A percentile compares a stretch with the other conserved stretches of the same genome.
phyloP scores from a whole-genome alignment of 2,888 invertebrate species.

The Tenthredo livida region DNA sequence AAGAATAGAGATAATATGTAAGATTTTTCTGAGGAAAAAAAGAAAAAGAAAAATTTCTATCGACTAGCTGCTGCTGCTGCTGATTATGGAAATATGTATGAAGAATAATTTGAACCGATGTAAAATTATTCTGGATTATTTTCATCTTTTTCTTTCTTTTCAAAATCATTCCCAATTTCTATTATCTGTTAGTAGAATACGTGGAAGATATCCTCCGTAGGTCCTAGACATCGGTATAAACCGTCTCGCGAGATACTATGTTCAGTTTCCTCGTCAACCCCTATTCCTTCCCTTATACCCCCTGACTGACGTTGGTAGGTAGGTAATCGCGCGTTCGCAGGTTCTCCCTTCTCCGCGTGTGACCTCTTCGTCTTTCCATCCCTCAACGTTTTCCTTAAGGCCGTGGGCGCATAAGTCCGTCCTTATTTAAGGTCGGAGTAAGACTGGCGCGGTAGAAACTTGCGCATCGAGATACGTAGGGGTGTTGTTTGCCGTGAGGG shows the following conservation, averaged over 20 bases:
- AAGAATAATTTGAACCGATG: not conserved
- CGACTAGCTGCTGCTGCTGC: not conserved
- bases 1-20: not conserved
- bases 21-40: not conserved
- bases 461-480: slow-evolving; percentile 60
- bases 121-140: not conserved
- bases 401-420: not conserved
- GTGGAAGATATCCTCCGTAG: not conserved
- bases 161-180: not conserved
- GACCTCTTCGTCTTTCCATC: slow-evolving; percentile 16
- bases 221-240: not conserved
- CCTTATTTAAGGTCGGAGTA: slow-evolving; percentile 23
- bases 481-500: slow-evolving; percentile 77
- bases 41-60: too few relatives aligned
- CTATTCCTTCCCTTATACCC: not conserved
- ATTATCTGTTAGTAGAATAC: not conserved
- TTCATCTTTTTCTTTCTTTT: too few relatives aligned
- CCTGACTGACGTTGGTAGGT: slow-evolving; percentile 8
- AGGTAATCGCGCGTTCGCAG: slow-evolving; percentile 50
- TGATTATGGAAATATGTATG: too few relatives aligned
- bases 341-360: slow-evolving; percentile 38
- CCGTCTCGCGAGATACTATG: slow-evolving; percentile 11
- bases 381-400: not conserved
- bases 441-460: slow-evolving; percentile 12
- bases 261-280: slow-evolving; percentile 1